Evolutionary conservation across 2,888 invertebrate genomes (phyloP), one percentile per base, ranked within the genome.

Genomic region (Cephus pulcher): DNA sequence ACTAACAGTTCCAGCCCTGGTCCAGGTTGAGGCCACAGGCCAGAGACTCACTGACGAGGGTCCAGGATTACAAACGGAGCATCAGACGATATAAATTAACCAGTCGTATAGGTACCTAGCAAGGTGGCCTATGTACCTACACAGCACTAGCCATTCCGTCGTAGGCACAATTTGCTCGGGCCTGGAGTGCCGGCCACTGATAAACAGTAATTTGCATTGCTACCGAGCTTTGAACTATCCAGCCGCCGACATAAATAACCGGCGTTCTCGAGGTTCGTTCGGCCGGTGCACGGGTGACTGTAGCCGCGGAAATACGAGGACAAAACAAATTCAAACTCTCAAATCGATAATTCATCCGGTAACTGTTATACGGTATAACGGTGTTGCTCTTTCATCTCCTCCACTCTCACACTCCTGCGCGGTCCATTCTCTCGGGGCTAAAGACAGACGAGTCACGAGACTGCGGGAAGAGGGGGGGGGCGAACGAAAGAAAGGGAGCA

Each of bases 121-220:
- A 71, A 34, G 71, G 71, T 71, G 32, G 32, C 80, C 80, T 76
- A 76, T 81, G 80, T 75, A 78, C 80, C 37, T 78, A 56, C 73
- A 77, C 34, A 33, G 34, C 78, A 82, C 81, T 83, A 82, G 81
- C 82, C 80, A 83, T 83, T 84, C 82, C 79, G 81, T 84, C 83
- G 79, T 84, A 84, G 83, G 80, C 84, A 79, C 81, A 79, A 86
- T 84, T 83, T 82, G 80, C 82, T 81, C 34, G 70, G 71, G 76
- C 56, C 78, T 81, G 77, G 78, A 81, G 80, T 82, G 83, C 80
- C 79, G 81, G 74, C 75, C 81, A 79, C 84, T 84, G 85, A 86
- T 83, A 86, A 86, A 87, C 85, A 86, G 82, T 86, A 84, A 87
- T 86, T 87, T 86, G 84, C 85, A 85, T 85, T 86, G 82, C 82